phyloP scores from a whole-genome alignment of 2,113 vertebrate genomes.

The Phyllostomus discolor region DNA sequence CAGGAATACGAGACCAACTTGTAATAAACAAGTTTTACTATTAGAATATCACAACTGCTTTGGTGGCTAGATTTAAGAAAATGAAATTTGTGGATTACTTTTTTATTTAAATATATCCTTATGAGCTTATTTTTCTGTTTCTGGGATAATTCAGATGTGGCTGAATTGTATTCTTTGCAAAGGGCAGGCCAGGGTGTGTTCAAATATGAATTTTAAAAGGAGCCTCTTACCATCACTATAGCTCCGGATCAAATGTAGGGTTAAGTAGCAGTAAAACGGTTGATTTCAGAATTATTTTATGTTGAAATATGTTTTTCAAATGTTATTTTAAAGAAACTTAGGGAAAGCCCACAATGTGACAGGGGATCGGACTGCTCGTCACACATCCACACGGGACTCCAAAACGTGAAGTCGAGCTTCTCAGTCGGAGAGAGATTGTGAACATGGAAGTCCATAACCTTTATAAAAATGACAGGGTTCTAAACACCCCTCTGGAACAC shows the following conservation, averaged over 20 bases:
- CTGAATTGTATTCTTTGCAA: not conserved
- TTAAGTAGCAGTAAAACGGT: not conserved
- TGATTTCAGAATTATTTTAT: conserved; percentile 21
- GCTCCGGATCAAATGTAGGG: not conserved
- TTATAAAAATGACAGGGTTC: not conserved
- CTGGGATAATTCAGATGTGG: not conserved
- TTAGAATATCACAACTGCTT: not conserved
- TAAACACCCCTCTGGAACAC: not conserved
- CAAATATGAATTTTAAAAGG: conserved; percentile 21
- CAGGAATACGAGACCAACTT: not conserved
- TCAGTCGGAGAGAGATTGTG: not conserved
- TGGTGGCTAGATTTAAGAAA: not conserved
- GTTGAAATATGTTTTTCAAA: not conserved
- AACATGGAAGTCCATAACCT: not conserved
- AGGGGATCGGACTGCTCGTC: not conserved
- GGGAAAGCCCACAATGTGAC: not conserved
- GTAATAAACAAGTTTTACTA: not conserved
- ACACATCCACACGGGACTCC: not conserved
- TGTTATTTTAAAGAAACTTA: not conserved
- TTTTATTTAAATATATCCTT: not conserved
- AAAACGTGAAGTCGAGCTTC: not conserved
- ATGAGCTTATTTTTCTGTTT: not conserved
- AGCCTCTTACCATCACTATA: not conserved
- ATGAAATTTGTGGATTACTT: not conserved
- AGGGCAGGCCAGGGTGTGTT: not conserved